Percentiles rank a stretch among this genome's conserved stretches.
phyloP scores from a whole-genome alignment of 1,140 invertebrate species.

The Pseudachorutes palmiensis region DNA sequence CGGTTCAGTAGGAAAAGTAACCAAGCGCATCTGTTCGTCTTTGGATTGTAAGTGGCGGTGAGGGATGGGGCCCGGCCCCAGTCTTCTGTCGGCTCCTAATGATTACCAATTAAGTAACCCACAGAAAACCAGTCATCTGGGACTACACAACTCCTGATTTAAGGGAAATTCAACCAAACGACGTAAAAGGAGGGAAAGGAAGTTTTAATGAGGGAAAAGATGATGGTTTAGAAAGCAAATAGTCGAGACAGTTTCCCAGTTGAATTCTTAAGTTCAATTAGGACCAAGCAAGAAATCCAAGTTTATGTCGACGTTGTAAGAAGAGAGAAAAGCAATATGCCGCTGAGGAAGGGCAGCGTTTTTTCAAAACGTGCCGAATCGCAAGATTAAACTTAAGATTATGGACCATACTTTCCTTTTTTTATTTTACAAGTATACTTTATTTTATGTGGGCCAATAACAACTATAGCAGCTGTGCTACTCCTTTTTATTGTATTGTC shows the following conservation, averaged over 20 bases:
- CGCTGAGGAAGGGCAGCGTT: no score
- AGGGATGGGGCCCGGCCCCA: neutral
- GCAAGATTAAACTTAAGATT: no score
- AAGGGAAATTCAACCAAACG: neutral
- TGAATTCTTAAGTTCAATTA: no score
- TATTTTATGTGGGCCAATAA: slow-evolving; percentile 6
- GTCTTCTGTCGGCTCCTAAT: neutral
- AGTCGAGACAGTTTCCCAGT: no score
- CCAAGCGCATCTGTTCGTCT: neutral
- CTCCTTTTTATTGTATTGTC: neutral
- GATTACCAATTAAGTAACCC: slow-evolving; percentile 12
- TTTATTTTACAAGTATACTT: neutral
- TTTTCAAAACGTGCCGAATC: no score
- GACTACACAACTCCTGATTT: neutral
- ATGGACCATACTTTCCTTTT: neutral
- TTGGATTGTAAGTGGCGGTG: neutral
- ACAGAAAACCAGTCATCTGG: slow-evolving; percentile 3
- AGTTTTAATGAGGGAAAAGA: no score
- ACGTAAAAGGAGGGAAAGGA: neutral
- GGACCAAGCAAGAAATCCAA: no score
- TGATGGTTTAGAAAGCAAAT: no score
- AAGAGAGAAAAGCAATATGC: no score
- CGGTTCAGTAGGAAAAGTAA: neutral
- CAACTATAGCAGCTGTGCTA: neutral
- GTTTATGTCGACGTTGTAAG: no score